Evolutionary conservation across 2,113 vertebrate genomes (phyloP).

Genomic region (Ariopsis seemanni): DNA sequence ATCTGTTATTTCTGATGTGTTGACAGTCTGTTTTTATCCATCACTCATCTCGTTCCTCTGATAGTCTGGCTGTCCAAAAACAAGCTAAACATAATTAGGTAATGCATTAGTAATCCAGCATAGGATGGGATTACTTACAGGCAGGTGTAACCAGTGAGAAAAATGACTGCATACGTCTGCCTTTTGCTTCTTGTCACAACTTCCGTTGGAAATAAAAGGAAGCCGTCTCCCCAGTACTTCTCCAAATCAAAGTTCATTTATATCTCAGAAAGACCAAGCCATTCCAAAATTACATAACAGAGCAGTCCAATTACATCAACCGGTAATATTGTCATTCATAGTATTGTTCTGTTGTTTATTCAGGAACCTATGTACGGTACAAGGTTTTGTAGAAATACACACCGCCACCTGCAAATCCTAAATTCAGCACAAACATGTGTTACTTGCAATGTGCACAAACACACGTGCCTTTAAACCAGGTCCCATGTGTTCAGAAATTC

Average conservation of each 20-base stretch:
- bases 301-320: background rate
- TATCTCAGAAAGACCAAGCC: background rate
- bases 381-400: conserved; percentile 17
- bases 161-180: background rate
- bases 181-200: conserved; percentile 57
- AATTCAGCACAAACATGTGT: conserved; percentile 37
- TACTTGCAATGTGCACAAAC: conserved; percentile 23
- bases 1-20: background rate
- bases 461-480: conserved; percentile 41
- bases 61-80: background rate
- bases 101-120: background rate
- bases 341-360: background rate
- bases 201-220: conserved; percentile 44
- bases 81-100: background rate
- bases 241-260: conserved; percentile 5
- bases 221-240: conserved; percentile 29
- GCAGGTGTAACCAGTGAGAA: background rate
- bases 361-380: background rate
- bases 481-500: conserved; percentile 58
- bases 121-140: background rate
- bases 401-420: conserved; percentile 43
- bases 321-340: background rate
- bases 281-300: conserved; percentile 5
- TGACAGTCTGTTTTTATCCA: background rate
- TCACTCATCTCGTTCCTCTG: background rate